phyloP scores from a whole-genome alignment of 2,797 vertebrate genomes.

The Pseudotriccus pelzelni region DNA sequence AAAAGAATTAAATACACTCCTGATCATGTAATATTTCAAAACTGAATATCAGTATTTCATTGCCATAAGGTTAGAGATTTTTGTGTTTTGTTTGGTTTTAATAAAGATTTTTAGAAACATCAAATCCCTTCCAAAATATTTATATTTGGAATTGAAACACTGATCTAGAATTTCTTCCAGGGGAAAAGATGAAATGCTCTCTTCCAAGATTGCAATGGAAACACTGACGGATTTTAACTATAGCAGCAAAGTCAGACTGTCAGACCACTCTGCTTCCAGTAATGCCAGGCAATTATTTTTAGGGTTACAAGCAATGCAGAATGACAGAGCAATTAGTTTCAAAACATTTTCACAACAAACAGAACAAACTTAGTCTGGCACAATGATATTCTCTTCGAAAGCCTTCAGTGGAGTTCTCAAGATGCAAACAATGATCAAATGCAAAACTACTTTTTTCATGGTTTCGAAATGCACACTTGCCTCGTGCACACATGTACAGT shows the following conservation, averaged over 20 bases:
- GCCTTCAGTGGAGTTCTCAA: neutral
- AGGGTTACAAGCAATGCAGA: conserved; percentile 3
- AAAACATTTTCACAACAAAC: conserved; percentile 15
- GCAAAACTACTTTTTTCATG: neutral
- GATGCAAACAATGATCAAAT: neutral
- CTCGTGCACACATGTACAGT: rapidly evolving
- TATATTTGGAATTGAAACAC: neutral
- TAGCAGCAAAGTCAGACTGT: neutral
- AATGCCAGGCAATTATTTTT: conserved; percentile 24
- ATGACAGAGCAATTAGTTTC: neutral
- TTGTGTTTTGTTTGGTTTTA: neutral
- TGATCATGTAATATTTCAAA: neutral
- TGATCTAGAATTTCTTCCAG: conserved; percentile 39
- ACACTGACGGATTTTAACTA: conserved; percentile 33
- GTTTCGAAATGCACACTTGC: rapidly evolving
- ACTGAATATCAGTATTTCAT: neutral
- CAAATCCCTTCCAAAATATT: neutral
- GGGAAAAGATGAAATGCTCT: conserved; percentile 31
- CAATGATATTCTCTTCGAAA: neutral
- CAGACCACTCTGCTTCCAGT: neutral
- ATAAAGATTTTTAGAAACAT: neutral
- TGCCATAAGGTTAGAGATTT: neutral
- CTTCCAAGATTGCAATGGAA: conserved; percentile 52
- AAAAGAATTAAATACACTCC: neutral
- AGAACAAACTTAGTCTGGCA: neutral